Percentiles rank a stretch among this genome's conserved stretches.
These are phyloP conservation scores for Aplysina aerophoba DNA, from an alignment of 37 sponge, comb jelly and placozoan species.

Conservation along the genomic window DNA sequence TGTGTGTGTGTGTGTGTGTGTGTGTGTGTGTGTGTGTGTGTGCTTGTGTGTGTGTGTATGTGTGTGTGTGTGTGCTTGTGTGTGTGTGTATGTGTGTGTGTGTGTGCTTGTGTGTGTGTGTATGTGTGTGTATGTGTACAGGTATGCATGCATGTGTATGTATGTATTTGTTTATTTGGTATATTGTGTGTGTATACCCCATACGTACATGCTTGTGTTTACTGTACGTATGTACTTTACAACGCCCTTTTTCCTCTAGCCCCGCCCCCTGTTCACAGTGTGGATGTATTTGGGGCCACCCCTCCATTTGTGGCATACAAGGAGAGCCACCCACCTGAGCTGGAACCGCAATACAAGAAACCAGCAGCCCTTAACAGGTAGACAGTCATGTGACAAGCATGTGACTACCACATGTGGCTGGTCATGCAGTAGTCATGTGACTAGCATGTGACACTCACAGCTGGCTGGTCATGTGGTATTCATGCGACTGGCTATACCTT, in stretches of 20 bases:
- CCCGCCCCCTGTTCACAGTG: conserved; percentile 7
- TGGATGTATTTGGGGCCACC: not conserved
- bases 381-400: not conserved
- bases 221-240: too few relatives aligned
- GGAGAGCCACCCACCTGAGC: not conserved
- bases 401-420: too few relatives aligned
- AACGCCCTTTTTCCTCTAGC: too few relatives aligned
- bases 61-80: conserved; percentile 47
- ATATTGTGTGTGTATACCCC: not conserved
- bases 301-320: conserved; percentile 33
- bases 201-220: not conserved
- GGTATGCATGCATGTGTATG: conserved; percentile 20
- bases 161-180: not conserved
- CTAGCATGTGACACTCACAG: too few relatives aligned
- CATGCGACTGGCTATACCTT: not conserved
- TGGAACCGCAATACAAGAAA: conserved; percentile 45
- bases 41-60: conserved; percentile 16
- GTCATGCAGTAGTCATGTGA: not conserved
- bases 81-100: conserved; percentile 48
- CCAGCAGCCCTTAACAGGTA: conserved; percentile 38
- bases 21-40: conserved; percentile 32
- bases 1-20: conserved; percentile 34
- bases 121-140: conserved; percentile 36
- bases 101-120: conserved; percentile 45
- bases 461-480: too few relatives aligned